Evolutionary conservation across 2,113 vertebrate genomes (phyloP).

Genomic region (Tychaedon coryphoeus): DNA sequence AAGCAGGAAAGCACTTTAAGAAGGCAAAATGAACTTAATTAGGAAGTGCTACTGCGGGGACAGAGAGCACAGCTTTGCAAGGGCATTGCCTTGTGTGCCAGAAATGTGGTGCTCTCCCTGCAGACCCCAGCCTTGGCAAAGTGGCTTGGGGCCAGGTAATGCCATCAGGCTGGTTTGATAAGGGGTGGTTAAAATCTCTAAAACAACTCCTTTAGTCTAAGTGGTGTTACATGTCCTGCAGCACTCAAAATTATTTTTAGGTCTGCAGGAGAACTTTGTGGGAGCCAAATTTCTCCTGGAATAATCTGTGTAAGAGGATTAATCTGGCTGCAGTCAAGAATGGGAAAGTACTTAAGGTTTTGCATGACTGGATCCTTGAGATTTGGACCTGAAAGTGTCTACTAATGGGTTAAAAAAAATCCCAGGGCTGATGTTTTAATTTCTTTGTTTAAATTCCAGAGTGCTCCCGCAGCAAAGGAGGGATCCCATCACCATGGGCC

Average conservation of each 20-base stretch:
- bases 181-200: not conserved
- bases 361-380: conserved; percentile 1
- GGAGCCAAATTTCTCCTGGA: conserved; percentile 20
- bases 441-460: conserved; percentile 45
- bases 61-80: not conserved
- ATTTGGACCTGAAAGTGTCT: not conserved
- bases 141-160: not conserved
- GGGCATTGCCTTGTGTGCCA: not conserved
- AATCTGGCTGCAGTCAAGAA: conserved; percentile 10
- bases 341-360: conserved; percentile 29
- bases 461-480: not conserved
- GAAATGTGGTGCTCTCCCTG: not conserved
- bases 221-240: not conserved
- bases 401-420: conserved; percentile 39
- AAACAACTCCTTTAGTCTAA: not conserved
- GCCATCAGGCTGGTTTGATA: not conserved
- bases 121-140: not conserved
- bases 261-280: not conserved
- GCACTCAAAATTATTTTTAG: not conserved
- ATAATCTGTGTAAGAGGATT: conserved; percentile 37
- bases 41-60: not conserved
- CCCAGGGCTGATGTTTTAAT: conserved; percentile 21
- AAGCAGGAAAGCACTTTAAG: not conserved
- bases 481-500: not conserved
- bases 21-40: not conserved